Percentiles rank a stretch among this genome's conserved stretches.
These are phyloP conservation scores for Catostylus mosaicus DNA, from an alignment of 30 jellyfish, hydroid and myxozoan genomes.

Conservation along the genomic window DNA sequence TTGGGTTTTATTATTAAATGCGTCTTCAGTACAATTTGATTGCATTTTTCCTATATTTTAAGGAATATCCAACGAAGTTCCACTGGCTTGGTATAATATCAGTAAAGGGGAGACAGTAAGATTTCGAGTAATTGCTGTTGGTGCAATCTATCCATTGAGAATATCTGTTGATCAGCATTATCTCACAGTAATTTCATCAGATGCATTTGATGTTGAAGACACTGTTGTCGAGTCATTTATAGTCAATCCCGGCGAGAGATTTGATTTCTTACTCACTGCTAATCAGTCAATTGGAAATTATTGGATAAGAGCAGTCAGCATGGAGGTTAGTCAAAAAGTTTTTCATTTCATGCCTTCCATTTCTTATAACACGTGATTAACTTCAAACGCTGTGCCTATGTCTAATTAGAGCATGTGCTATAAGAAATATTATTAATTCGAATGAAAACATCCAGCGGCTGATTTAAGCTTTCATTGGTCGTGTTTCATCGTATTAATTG, in stretches of 20 bases:
- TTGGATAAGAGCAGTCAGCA: conserved; percentile 88
- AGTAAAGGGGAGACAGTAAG: conserved; percentile 75
- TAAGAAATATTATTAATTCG: too few species aligned
- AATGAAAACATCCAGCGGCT: too few species aligned
- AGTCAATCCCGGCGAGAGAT: conserved; percentile 90
- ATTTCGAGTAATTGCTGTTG: conserved; percentile 88
- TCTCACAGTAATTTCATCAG: conserved; percentile 76
- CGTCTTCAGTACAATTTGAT: neutral
- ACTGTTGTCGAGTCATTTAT: conserved; percentile 76
- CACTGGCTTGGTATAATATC: conserved; percentile 80
- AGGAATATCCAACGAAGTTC: conserved; percentile 77
- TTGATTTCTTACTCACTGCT: conserved; percentile 86
- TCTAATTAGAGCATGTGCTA: too few species aligned
- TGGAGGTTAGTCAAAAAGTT: conserved; percentile 88
- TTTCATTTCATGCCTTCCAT: too few species aligned
- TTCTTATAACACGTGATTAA: too few species aligned
- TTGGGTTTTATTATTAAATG: neutral
- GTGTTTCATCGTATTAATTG: too few species aligned
- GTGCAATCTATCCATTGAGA: conserved; percentile 86
- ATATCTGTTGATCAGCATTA: conserved; percentile 87
- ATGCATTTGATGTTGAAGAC: conserved; percentile 81
- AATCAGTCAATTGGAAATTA: conserved; percentile 73
- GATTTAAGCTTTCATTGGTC: too few species aligned
- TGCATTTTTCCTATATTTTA: neutral
- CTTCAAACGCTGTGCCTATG: too few species aligned